phyloP scores from a whole-genome alignment of 1,140 invertebrate genomes.

The Apis laboriosa region DNA sequence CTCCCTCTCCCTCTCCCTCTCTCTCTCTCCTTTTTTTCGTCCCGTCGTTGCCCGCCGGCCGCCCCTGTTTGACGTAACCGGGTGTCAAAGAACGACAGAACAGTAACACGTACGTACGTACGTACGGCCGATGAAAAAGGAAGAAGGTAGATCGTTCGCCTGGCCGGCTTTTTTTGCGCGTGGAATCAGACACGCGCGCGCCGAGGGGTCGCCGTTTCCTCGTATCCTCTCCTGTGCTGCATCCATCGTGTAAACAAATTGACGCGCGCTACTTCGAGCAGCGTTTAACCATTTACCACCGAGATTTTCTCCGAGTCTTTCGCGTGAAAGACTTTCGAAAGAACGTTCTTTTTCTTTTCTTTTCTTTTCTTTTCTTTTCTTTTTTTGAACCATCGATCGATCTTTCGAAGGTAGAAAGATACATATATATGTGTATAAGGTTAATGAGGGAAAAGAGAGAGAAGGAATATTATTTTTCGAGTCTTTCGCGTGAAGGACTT shows the following conservation, averaged over 20 bases:
- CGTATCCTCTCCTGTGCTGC: constrained; percentile 41
- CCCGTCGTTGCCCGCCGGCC: constrained; percentile 14
- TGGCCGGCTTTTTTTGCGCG: constrained; percentile 41
- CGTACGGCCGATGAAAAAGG: constrained; percentile 16
- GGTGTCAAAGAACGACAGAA: constrained; percentile 57
- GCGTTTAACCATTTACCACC: constrained; percentile 39
- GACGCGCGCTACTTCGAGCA: constrained; percentile 38
- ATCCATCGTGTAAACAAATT: constrained; percentile 44
- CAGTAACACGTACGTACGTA: constrained; percentile 29
- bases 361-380: too few relatives aligned
- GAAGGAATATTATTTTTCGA: not conserved
- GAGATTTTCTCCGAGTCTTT: not conserved
- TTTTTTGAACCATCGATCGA: too few relatives aligned
- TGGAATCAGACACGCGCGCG: constrained; percentile 54
- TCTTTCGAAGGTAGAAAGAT: too few relatives aligned
- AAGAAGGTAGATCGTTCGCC: constrained; percentile 51
- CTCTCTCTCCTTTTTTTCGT: not conserved
- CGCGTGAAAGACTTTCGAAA: too few relatives aligned
- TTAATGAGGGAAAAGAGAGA: not conserved
- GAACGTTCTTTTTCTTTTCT: not conserved
- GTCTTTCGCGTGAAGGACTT: too few relatives aligned
- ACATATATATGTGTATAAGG: too few relatives aligned
- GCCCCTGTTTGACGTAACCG: constrained; percentile 42
- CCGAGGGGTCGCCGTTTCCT: constrained; percentile 42
- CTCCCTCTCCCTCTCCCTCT: not conserved